Percentiles rank a stretch among this genome's conserved stretches.
Evolutionary conservation across 2,888 invertebrate species (phyloP).

Genomic region (Orgyia antiqua): DNA sequence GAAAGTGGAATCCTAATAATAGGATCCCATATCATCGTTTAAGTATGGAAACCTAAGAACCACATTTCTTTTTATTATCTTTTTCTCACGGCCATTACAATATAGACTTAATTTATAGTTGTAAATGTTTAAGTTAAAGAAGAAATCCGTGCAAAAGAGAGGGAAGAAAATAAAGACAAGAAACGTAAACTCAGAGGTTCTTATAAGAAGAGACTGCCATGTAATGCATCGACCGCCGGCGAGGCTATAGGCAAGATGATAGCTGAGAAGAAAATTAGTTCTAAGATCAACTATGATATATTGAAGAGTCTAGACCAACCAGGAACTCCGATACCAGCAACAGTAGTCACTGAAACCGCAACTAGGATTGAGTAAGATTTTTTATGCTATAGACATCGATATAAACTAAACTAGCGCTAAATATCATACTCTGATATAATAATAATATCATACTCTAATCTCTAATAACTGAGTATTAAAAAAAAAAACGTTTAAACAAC

Average conservation of each 20-base stretch:
- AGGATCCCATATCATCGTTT: too few species aligned
- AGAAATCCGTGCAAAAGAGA: constrained; percentile 87
- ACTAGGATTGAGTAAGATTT: constrained; percentile 24
- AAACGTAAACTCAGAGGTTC: constrained; percentile 85
- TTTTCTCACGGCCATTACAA: too few species aligned
- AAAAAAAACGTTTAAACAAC: too few species aligned
- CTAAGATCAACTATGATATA: constrained; percentile 98
- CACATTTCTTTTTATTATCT: too few species aligned
- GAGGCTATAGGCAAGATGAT: constrained; percentile 98
- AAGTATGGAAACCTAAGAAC: too few species aligned
- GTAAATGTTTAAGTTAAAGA: constrained; percentile 84
- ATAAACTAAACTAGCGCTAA: too few species aligned
- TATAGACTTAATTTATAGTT: too few species aligned
- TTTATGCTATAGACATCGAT: too few species aligned
- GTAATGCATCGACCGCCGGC: constrained; percentile 84
- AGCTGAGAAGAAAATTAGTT: constrained; percentile 95
- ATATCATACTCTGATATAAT: too few species aligned
- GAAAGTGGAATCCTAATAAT: too few species aligned
- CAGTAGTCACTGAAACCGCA: constrained; percentile 19
- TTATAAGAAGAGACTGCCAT: constrained; percentile 78
- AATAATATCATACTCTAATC: too few species aligned
- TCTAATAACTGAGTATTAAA: too few species aligned
- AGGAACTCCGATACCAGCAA: constrained; percentile 36
- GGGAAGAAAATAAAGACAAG: constrained; percentile 92
- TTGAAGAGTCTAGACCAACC: constrained; percentile 85